These are phyloP conservation scores for Cyphomyrus plagiostoma DNA, from an alignment of 2,113 vertebrate genomes.

Conservation along the genomic window DNA sequence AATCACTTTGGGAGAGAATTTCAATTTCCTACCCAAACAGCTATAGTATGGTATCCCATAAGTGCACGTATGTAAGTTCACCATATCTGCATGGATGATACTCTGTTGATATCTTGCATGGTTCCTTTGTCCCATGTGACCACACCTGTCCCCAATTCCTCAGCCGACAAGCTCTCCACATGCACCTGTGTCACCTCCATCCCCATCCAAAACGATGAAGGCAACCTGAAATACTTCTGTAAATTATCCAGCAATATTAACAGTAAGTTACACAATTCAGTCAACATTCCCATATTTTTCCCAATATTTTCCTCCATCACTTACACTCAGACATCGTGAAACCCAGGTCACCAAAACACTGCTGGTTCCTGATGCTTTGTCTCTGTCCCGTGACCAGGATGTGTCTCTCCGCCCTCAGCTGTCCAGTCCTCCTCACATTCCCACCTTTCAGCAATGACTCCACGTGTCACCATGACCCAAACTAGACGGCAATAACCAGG, in stretches of 20 bases:
- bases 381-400: neutral
- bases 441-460: slow-evolving; percentile 49
- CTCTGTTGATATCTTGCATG: neutral
- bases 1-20: neutral
- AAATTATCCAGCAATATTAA: neutral
- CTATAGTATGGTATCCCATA: neutral
- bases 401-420: slow-evolving; percentile 15
- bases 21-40: neutral
- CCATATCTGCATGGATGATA: neutral
- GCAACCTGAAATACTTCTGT: neutral
- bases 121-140: neutral
- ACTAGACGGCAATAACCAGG: slow-evolving; percentile 24
- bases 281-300: neutral
- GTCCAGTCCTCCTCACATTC: slow-evolving; percentile 34
- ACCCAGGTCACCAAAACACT: neutral
- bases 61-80: neutral
- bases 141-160: neutral
- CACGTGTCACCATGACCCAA: slow-evolving; percentile 12
- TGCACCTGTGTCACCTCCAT: neutral
- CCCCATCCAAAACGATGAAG: neutral
- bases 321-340: neutral
- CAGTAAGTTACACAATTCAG: neutral
- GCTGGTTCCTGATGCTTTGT: neutral
- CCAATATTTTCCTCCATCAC: neutral
- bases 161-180: neutral